Base-by-base conservation (phyloP, 2,888 invertebrate species). In the Leucozona laternaria region DNA sequence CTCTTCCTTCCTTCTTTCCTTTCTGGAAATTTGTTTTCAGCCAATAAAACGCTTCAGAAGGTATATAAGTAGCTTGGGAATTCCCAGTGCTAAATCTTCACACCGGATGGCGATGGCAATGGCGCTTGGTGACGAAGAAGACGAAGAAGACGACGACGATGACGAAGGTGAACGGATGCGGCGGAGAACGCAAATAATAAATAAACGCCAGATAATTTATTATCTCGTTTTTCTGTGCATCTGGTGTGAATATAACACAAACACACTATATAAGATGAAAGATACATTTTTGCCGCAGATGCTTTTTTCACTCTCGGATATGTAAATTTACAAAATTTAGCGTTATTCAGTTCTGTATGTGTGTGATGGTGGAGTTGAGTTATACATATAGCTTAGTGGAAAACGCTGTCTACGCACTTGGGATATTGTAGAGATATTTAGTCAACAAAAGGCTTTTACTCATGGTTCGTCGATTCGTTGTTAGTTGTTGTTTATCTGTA, bases 241-340 rank as follows among this genome's bases (percentile, higher is more conserved):
- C 79, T 68, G 45, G 70, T 83, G 58, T 60, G 50, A 53, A 37
- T 34, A 28, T 11, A 37, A 57, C n/a, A 43, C 17, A 25, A 7
- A 11, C 53, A 17, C 22, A 55, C 28, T 45, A n/a, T 31, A 22
- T 20, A 43, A 84, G 79, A 31, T 31, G n/a, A n/a, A n/a, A n/a
- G n/a, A 79, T 66, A 79, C 66, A 76, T 76, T 66, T 81, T 28
- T 50, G 20, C 58, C 64, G 22, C 79, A 84, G 66, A 79, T 79
- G 79, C 71, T 84, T 79, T 76, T 53, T 53, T 53, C 70, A 37
- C 45, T 58, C 64, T 84, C 71, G 64, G 28, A 78, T 84, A 76
- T 72, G 79, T 64, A 79, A 79, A 83, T 83, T 34, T 62, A 60
- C 45, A 68, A 53, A 68, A 68, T 37, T 40, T 57, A 7, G 25